A percentile compares a stretch with the other conserved stretches of the same genome.
Conservation (phyloP, 2,888 invertebrate species). For the Mesorhabditis belari region DNA sequence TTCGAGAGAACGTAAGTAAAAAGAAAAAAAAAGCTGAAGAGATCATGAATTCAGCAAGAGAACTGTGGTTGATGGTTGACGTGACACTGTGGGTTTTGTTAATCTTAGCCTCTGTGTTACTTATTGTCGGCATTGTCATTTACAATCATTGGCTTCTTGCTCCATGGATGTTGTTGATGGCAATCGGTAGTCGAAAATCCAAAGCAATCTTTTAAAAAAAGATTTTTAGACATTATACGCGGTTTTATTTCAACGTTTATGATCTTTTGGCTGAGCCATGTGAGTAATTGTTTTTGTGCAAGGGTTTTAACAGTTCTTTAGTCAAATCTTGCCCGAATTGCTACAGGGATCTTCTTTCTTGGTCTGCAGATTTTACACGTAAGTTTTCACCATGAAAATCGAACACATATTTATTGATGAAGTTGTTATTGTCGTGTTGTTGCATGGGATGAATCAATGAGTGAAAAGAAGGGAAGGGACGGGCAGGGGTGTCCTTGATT, state of each 20-base stretch:
- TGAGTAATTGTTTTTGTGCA: constrained; percentile 11
- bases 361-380: constrained; percentile 52
- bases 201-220: too few species aligned
- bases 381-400: too few species aligned
- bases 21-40: neutral
- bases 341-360: constrained; percentile 53
- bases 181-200: constrained; percentile 31
- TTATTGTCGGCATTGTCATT: constrained; percentile 39
- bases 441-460: too few species aligned
- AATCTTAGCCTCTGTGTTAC: constrained; percentile 42
- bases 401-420: too few species aligned
- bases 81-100: constrained; percentile 43
- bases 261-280: constrained; percentile 49
- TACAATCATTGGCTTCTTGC: constrained; percentile 45
- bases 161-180: constrained; percentile 51
- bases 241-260: constrained; percentile 50
- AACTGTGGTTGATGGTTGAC: constrained; percentile 34
- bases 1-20: constrained; percentile 21
- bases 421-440: too few species aligned
- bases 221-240: constrained; percentile 41
- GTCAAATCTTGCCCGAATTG: constrained; percentile 49
- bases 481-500: too few species aligned
- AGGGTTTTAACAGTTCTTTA: constrained; percentile 20
- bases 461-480: too few species aligned
- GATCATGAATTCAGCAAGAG: constrained; percentile 34